Conservation (phyloP, 2,888 invertebrate species). For the Sesamia inferens region DNA sequence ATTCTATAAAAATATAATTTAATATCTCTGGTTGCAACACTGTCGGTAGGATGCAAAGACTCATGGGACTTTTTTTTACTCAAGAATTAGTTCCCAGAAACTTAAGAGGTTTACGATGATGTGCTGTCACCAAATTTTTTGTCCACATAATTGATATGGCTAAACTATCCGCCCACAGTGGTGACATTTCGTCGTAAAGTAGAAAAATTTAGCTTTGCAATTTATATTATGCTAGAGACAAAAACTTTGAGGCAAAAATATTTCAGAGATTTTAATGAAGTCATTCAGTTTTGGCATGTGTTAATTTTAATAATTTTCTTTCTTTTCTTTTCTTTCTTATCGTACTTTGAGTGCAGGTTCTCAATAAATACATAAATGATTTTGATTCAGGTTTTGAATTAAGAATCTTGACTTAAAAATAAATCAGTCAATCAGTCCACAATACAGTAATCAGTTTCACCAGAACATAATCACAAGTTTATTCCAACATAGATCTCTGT, state of each 20-base stretch:
- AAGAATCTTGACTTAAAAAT: neutral
- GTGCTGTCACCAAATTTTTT: conserved; percentile 70
- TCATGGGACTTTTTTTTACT: conserved; percentile 48
- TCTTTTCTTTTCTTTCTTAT: neutral
- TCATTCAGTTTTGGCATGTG: neutral
- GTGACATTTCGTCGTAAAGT: conserved; percentile 45
- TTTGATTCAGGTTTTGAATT: neutral
- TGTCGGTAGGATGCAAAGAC: conserved; percentile 18
- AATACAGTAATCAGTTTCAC: conserved; percentile 15
- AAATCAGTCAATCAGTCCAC: neutral
- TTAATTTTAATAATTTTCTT: neutral
- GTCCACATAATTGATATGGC: conserved; percentile 65
- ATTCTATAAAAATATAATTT: neutral
- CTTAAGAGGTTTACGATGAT: conserved; percentile 60
- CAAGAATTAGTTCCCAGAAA: conserved; percentile 61
- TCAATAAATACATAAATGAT: neutral
- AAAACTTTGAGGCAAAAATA: conserved; percentile 2
- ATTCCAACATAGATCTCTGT: conserved; percentile 26
- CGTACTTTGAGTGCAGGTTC: neutral
- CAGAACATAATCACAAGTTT: conserved; percentile 29
- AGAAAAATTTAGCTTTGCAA: conserved; percentile 44
- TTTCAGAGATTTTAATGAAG: conserved; percentile 6
- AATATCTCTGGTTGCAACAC: neutral
- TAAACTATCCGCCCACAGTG: conserved; percentile 65
- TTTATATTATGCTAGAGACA: conserved; percentile 6